Percentiles rank a stretch among this genome's conserved stretches.
These are phyloP conservation scores for Cerceris rybyensis DNA, from an alignment of 2,888 invertebrate species.

Conservation along the genomic window DNA sequence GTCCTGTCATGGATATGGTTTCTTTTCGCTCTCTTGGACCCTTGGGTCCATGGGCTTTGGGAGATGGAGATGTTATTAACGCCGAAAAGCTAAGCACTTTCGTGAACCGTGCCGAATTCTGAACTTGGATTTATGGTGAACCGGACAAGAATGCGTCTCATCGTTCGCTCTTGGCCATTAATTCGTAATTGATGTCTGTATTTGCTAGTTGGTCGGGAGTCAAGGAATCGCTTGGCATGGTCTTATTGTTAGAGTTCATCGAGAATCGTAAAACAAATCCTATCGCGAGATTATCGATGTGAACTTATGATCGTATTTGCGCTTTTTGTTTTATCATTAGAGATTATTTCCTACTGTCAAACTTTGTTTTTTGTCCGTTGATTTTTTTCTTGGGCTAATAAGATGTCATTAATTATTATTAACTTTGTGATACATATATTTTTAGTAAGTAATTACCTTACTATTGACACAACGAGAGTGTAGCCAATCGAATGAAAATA, in stretches of 20 bases:
- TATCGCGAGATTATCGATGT: neutral
- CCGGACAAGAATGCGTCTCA: constrained; percentile 40
- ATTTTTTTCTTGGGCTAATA: no score
- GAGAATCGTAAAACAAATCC: neutral
- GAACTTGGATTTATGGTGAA: constrained; percentile 68
- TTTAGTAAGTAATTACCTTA: no score
- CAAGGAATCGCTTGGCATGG: neutral
- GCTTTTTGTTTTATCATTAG: neutral
- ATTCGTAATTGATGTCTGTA: constrained; percentile 53
- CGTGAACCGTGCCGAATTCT: constrained; percentile 69
- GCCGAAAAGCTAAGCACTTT: constrained; percentile 42
- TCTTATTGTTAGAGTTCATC: neutral
- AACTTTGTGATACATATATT: no score
- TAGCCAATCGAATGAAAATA: no score
- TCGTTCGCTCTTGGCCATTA: constrained; percentile 39
- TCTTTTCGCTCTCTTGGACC: constrained; percentile 5
- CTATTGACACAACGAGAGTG: no score
- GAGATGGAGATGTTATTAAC: constrained; percentile 73
- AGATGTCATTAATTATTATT: no score
- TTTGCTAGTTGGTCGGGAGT: constrained; percentile 15
- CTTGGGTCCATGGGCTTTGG: no score
- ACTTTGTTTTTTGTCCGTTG: no score
- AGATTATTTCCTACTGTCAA: no score
- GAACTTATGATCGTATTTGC: neutral
- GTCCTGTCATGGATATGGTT: constrained; percentile 13